Percentiles rank a stretch among this genome's conserved stretches.
Conservation (phyloP, 2,797 vertebrate species). For the Echiichthys vipera region DNA sequence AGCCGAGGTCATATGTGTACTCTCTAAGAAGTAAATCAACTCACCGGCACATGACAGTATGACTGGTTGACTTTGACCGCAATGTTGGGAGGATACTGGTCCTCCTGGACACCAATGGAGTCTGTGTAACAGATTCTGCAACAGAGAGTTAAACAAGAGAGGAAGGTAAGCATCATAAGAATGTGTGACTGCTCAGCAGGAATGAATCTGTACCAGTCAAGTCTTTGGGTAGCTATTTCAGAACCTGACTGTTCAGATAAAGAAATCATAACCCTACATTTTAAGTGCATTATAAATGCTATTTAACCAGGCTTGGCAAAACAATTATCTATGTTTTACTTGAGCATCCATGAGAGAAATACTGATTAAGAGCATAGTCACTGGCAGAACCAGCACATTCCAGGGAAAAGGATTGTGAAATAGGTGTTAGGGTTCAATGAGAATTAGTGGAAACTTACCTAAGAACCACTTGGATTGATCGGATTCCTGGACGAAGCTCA, state of each 20-base stretch:
- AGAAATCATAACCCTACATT: not conserved
- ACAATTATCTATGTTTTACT: not conserved
- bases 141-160: constrained; percentile 21
- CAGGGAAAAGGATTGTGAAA: not conserved
- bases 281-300: not conserved
- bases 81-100: constrained; percentile 98
- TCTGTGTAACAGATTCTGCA: constrained; percentile 98
- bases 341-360: not conserved
- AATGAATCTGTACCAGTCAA: not conserved
- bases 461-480: constrained; percentile 97
- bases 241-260: not conserved
- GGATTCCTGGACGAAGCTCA: constrained; percentile 93
- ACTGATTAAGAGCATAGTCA: not conserved
- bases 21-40: constrained; percentile 58
- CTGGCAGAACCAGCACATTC: not conserved
- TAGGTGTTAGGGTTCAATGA: not conserved
- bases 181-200: not conserved
- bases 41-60: constrained; percentile 98
- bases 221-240: not conserved
- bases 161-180: not conserved
- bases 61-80: constrained; percentile 99
- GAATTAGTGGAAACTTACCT: constrained; percentile 83
- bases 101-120: constrained; percentile 95
- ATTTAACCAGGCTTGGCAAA: not conserved
- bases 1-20: constrained; percentile 11